Evolutionary conservation across 2,888 invertebrate genomes (phyloP).

Genomic region (Epinotia nisella): DNA sequence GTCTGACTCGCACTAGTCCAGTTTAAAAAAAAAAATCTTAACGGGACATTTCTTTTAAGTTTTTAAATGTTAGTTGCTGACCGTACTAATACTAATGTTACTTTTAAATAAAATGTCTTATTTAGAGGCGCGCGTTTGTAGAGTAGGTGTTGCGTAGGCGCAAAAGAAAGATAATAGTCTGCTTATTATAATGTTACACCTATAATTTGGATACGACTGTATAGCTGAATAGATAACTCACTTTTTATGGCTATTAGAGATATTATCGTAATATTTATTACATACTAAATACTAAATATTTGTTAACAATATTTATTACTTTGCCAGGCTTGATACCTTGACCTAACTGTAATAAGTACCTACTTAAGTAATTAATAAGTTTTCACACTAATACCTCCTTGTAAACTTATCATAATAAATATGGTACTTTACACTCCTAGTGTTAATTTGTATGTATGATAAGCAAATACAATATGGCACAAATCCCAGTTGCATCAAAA

Average conservation of each 20-base stretch:
- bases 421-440: no score
- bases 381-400: no score
- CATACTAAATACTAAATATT: slow-evolving; percentile 27
- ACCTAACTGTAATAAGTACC: slow-evolving; percentile 3
- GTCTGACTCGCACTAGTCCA: no score
- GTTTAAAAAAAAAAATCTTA: no score
- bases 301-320: slow-evolving; percentile 31
- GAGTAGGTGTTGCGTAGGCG: slow-evolving; percentile 68
- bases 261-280: slow-evolving; percentile 38
- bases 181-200: slow-evolving; percentile 43
- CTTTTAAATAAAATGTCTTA: slow-evolving; percentile 54
- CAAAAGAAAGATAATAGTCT: slow-evolving; percentile 51
- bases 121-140: slow-evolving; percentile 48
- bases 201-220: slow-evolving; percentile 36
- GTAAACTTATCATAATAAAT: no score
- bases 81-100: not conserved
- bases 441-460: no score
- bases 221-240: slow-evolving; percentile 32
- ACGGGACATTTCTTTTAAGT: no score
- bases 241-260: slow-evolving; percentile 20
- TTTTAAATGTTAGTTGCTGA: not conserved
- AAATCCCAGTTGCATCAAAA: no score
- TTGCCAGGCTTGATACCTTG: not conserved
- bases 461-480: no score
- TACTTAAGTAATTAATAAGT: no score